phyloP scores from a whole-genome alignment of 2,888 invertebrate species.

The Apodemia hepburni region DNA sequence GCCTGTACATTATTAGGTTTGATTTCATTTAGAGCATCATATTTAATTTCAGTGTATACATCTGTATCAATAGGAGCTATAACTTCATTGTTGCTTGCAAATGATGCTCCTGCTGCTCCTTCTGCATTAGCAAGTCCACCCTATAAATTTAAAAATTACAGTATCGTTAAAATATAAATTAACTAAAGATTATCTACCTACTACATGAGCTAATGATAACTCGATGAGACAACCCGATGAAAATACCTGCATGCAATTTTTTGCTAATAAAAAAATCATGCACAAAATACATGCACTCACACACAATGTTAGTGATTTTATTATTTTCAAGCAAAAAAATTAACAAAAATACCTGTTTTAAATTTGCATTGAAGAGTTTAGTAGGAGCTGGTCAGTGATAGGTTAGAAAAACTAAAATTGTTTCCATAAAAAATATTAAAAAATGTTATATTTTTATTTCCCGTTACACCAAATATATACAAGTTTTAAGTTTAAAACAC shows the following conservation, averaged over 20 bases:
- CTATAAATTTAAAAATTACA: constrained; percentile 38
- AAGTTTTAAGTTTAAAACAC: not conserved
- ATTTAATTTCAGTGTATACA: constrained; percentile 45
- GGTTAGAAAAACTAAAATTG: constrained; percentile 7
- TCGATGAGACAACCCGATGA: no score
- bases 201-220: not conserved
- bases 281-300: not conserved
- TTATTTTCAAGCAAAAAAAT: not conserved
- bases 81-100: constrained; percentile 41
- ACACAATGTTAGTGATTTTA: not conserved
- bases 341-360: constrained; percentile 4
- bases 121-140: constrained; percentile 47
- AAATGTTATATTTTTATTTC: not conserved
- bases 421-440: not conserved
- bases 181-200: not conserved
- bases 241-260: constrained; percentile 1
- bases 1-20: constrained; percentile 37
- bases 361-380: constrained; percentile 4
- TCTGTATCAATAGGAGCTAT: constrained; percentile 39
- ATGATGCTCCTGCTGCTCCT: constrained; percentile 49
- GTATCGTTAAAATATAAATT: not conserved
- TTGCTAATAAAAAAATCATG: no score
- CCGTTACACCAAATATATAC: constrained; percentile 1
- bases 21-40: constrained; percentile 51
- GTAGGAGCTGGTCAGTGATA: not conserved